phyloP scores from a whole-genome alignment of 2,797 vertebrate species.

The Peromyscus eremicus region DNA sequence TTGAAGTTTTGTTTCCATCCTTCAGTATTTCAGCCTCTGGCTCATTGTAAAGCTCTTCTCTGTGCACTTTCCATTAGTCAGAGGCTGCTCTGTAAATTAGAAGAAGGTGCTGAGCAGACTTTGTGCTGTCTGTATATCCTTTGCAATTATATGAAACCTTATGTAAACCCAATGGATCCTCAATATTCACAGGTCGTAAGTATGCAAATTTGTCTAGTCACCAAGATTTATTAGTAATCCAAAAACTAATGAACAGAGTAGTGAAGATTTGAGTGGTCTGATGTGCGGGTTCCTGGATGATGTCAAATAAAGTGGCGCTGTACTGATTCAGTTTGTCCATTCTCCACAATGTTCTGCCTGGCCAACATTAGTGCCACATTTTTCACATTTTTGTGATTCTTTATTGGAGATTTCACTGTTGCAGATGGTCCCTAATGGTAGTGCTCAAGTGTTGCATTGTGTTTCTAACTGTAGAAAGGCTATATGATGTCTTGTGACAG shows the following conservation, averaged over 20 bases:
- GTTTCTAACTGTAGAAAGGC: not conserved
- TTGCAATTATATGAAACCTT: not conserved
- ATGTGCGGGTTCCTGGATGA: not conserved
- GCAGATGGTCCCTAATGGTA: not conserved
- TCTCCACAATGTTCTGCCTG: not conserved
- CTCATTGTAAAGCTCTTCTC: not conserved
- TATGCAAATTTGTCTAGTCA: not conserved
- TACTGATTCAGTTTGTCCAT: not conserved
- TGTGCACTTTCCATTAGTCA: not conserved
- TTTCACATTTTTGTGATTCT: slow-evolving; percentile 37
- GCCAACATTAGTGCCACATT: not conserved
- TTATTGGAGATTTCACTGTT: not conserved
- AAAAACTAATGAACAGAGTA: not conserved
- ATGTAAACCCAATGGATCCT: not conserved
- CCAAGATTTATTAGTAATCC: not conserved
- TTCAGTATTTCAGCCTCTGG: slow-evolving; percentile 13
- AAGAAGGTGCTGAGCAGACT: not conserved
- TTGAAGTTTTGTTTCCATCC: slow-evolving; percentile 2
- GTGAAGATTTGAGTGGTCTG: not conserved
- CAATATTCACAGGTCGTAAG: not conserved
- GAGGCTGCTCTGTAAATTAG: not conserved
- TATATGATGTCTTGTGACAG: not conserved
- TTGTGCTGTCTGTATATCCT: not conserved
- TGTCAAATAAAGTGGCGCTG: not conserved
- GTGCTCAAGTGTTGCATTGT: not conserved